Evolutionary conservation across 2,113 vertebrate genomes (phyloP).

Genomic region (Thermophis baileyi): DNA sequence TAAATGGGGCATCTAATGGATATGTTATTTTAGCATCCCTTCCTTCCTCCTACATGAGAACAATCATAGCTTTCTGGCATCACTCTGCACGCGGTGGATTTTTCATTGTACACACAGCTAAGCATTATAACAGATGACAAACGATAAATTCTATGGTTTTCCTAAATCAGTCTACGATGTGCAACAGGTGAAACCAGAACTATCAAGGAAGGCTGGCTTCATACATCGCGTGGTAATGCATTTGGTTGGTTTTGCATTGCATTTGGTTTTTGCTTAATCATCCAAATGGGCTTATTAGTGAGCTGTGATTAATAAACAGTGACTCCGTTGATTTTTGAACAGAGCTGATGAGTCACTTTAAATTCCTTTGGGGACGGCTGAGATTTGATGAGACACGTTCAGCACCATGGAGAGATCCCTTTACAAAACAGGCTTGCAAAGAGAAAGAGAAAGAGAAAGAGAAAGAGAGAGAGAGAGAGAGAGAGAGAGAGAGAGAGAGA

Average conservation of each 20-base stretch:
- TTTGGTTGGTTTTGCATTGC: neutral
- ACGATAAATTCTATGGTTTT: neutral
- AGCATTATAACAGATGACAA: neutral
- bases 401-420: neutral
- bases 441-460: neutral
- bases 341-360: neutral
- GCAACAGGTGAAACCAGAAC: neutral
- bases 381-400: neutral
- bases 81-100: neutral
- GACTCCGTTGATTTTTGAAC: neutral
- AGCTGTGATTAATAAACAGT: neutral
- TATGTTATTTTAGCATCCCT: neutral
- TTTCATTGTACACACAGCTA: neutral
- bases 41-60: neutral
- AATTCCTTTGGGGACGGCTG: neutral
- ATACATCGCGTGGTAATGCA: neutral
- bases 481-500: too few relatives aligned
- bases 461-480: too few relatives aligned
- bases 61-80: neutral
- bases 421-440: neutral
- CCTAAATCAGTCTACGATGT: neutral
- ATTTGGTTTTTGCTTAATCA: neutral
- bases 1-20: neutral
- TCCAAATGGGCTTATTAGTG: neutral
- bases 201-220: neutral